Conservation (phyloP, 2,888 invertebrate genomes). For the Phortica okadai region DNA sequence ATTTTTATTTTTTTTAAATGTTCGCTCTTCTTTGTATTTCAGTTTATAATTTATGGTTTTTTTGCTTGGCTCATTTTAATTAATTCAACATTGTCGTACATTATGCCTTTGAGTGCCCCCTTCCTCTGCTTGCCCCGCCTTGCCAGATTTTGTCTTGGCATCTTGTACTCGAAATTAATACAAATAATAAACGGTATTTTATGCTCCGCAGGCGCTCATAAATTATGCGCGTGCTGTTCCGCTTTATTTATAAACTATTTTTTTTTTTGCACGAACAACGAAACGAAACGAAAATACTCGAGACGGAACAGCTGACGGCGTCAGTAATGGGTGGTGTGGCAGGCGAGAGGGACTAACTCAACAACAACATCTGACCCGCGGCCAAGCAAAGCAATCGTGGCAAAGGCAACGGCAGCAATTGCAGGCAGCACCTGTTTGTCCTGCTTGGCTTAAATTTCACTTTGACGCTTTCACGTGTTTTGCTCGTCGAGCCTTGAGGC, state of each 20-base stretch:
- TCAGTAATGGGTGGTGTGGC: neutral
- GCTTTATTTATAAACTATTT: conserved; percentile 31
- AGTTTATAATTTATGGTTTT: neutral
- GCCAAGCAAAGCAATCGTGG: neutral
- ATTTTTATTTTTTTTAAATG: no score
- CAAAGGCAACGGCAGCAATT: no score
- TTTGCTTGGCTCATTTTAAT: neutral
- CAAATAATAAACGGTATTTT: conserved; percentile 27
- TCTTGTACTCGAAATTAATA: conserved; percentile 22
- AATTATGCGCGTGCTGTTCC: conserved; percentile 18
- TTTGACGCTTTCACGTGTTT: conserved; percentile 15
- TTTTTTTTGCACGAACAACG: neutral
- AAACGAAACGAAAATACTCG: neutral
- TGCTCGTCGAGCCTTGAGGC: neutral
- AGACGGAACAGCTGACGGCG: neutral
- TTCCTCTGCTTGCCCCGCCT: neutral
- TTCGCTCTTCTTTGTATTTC: no score
- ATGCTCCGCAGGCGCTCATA: conserved; percentile 19
- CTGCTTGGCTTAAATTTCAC: conserved; percentile 11
- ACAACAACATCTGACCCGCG: neutral
- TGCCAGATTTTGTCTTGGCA: neutral
- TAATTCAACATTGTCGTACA: conserved; percentile 14
- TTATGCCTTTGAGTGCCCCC: neutral
- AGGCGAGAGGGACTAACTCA: no score
- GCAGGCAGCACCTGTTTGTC: conserved; percentile 15